Base-by-base conservation (phyloP, 1,140 invertebrate species). In the Cotesia typhae region DNA sequence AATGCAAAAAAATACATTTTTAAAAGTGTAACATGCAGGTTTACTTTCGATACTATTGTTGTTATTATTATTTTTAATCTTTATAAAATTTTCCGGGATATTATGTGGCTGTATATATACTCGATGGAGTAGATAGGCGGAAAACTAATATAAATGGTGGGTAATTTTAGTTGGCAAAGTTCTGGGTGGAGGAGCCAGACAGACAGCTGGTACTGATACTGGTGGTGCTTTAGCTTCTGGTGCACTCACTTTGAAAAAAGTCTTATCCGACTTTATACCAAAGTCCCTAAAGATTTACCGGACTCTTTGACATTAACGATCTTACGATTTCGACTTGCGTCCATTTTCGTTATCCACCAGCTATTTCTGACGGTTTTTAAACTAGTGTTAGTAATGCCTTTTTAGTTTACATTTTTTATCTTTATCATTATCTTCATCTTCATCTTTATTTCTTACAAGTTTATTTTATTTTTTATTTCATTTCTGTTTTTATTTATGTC, bases 111-210 rank as follows among this genome's bases (percentile, higher is more conserved):
- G 5, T 55, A 55, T 55, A 9, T 68, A 20, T 28, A 38, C 41
- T 59, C n/a, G 4, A 12, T 28, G 4, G 20, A 51, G 41, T 55
- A 59, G 41, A 41, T 36, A 71, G 61, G 55, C 63, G 41, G 37
- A 71, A 59, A 72, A 72, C 59, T 53, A 57, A 72, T 72, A 72
- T 72, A 72, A 72, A 72, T 59, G 71, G 66, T 63, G 17, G 36
- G 59, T 66, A 72, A 67, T 72, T 72, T 72, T 61, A 72, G 37
- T 72, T 66, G 71, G 66, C 66, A 67, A 72, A 72, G 64, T 72
- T 72, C 41, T 47, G 6, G 10, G 6, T 47, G 2, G 6, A 47
- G 47, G 36, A 59, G 41, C 65, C 37, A 61, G 65, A 67, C 59
- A 66, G 65, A 72, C 66, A 66, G 35, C 47, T 38, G 51, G n/a